Evolutionary conservation across 37 sponge, comb jelly and placozoan species (phyloP), one percentile per base, ranked within the genome.

Genomic region (Theonella swinhoei): DNA sequence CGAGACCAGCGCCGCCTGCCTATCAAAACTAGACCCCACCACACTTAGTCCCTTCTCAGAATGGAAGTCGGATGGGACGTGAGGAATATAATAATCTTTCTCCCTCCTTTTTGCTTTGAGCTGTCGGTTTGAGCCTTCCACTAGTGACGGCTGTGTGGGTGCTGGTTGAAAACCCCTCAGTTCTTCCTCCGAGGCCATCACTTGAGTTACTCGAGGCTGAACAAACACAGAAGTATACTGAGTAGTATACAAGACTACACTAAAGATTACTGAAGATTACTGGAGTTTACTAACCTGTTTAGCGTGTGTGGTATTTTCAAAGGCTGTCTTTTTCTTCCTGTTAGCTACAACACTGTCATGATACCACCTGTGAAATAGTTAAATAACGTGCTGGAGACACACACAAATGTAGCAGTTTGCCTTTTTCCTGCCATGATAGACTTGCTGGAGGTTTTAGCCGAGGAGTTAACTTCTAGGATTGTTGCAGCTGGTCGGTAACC

Each of bases 381-480:
- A 64, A n/a, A n/a, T n/a, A n/a, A n/a, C n/a, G n/a, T n/a, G n/a
- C n/a, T n/a, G n/a, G n/a, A n/a, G n/a, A n/a, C n/a, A n/a, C n/a
- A 47, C 54, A 47, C 54, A 47, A 47, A 47, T 47, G 7, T 47
- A 5, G 64, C 22, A 28, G 14, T 32, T 41, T 74, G 64, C 79
- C 95, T 75, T 42, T 91, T 94, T 33, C 17, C 26, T 42, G 70
- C 72, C 95, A 94, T 94, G 39, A 94, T 82, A 26, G 88, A 61
- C 33, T 76, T 77, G 32, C 83, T 88, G 19, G 62, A 4, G 4
- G 71, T 88, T 36, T 81, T 88, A 14, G 91, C 14, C 9, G 79
- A 88, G 28, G 83, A 71, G 40, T 72, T 36, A 3, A 91, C 76
- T 62, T 94, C 95, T 73, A 94, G 91, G 19, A 94, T 91, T 4